Conservation (phyloP, 2,888 invertebrate species). For the Drosophila neutralis region DNA sequence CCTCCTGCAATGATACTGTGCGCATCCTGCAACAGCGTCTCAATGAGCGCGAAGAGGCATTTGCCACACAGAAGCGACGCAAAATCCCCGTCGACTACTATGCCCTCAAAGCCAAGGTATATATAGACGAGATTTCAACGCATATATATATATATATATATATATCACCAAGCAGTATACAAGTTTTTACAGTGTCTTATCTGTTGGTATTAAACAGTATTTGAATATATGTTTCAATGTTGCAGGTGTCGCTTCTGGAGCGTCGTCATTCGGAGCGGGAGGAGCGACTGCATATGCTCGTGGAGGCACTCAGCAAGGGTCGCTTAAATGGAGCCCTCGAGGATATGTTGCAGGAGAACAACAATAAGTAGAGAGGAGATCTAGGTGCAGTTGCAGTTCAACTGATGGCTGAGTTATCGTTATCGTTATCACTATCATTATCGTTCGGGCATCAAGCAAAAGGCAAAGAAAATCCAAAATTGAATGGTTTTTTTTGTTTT, state of each 20-base stretch:
- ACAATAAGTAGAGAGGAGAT: conserved; percentile 73
- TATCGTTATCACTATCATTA: conserved; percentile 6
- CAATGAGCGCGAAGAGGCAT: conserved; percentile 84
- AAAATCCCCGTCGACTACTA: conserved; percentile 85
- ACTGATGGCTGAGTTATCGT: neutral
- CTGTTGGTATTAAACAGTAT: neutral
- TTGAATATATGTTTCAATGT: neutral
- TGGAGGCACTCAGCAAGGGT: conserved; percentile 85
- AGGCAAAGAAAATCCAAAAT: conserved; percentile 32
- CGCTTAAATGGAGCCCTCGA: conserved; percentile 84
- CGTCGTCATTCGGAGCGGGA: conserved; percentile 85
- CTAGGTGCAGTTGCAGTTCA: conserved; percentile 1
- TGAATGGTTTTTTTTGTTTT: conserved; percentile 5
- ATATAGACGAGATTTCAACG: too few relatives aligned
- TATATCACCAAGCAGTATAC: neutral
- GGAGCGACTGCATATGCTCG: conserved; percentile 84
- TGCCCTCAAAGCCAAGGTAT: conserved; percentile 85
- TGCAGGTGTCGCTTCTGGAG: conserved; percentile 84
- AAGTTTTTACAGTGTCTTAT: neutral
- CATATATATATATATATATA: neutral
- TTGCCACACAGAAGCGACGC: conserved; percentile 84
- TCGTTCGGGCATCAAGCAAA: neutral
- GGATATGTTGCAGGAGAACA: conserved; percentile 82
- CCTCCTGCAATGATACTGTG: conserved; percentile 84
- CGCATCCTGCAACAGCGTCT: conserved; percentile 84